Base-by-base conservation (phyloP, 2,888 invertebrate genomes). In the Leistus spinibarbis region DNA sequence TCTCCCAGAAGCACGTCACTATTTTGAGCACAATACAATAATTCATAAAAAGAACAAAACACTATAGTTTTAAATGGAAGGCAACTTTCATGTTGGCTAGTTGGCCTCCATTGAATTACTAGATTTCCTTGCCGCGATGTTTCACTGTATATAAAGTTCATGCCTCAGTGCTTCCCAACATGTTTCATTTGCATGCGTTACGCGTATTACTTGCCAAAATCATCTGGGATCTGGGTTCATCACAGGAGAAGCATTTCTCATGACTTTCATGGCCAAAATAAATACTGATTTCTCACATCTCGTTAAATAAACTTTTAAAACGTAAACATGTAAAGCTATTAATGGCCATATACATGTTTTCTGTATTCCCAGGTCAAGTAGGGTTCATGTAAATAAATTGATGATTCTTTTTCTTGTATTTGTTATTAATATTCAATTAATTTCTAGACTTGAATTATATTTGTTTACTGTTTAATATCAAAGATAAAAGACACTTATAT, bases 61-160 rank as follows among this genome's bases (percentile, higher is more conserved):
- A 40, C 40, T 2, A 40, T 7, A 10, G 13, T 40, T 40, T 16
- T 23, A 54, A 64, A 72, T 56, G 17, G 66, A 54, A 72, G 57
- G 22, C 66, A 57, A 72, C 72, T 57, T 72, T 72, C 72, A 64
- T 72, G 72, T 66, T 72, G 54, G 57, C 72, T 40, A 63, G 72
- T 23, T 66, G 72, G 72, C 72, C 72, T 72, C 72, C 66, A 72
- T 72, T 64, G 72, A 72, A 65, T 72, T 66, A 72, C 72, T 72
- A 65, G 72, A 72, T 72, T 72, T 72, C 72, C 72, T 65, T 64
- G 63, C 64, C 72, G 57, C 66, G 57, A 64, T 72, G 65, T 72
- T 72, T 63, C 64, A 56, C 27, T 72, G 65, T 72, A 66, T 72
- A 72, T 72, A 65, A 72, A 64, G 72, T 72, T 72, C 40, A 65